phyloP scores from a whole-genome alignment of 2,797 vertebrate species.

The Poliocrania exsul region DNA sequence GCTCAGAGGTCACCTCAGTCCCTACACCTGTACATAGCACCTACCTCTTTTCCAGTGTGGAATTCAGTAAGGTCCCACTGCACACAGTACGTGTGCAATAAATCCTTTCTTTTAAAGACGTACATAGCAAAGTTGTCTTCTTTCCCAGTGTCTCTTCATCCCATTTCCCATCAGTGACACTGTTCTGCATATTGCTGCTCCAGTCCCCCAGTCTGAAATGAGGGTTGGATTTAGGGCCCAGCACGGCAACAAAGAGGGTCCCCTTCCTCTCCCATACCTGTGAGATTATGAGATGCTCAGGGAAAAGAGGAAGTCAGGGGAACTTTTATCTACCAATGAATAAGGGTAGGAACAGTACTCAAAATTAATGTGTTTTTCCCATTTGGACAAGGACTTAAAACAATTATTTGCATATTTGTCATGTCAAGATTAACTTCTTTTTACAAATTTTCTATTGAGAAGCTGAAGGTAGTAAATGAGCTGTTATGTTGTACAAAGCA shows the following conservation, averaged over 20 bases:
- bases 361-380: neutral
- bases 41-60: neutral
- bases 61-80: neutral
- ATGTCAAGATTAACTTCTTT: neutral
- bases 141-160: neutral
- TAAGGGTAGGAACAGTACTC: fast-evolving
- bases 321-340: neutral
- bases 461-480: neutral
- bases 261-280: neutral
- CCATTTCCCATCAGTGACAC: neutral
- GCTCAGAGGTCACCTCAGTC: neutral
- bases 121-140: neutral
- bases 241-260: too few species aligned
- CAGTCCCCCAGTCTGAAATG: fast-evolving
- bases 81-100: neutral
- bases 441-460: neutral
- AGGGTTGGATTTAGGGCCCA: neutral
- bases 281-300: neutral
- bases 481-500: neutral
- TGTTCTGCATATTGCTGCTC: neutral
- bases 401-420: fast-evolving
- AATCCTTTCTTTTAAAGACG: neutral
- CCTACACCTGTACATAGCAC: neutral
- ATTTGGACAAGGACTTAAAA: neutral
- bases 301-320: neutral